These are phyloP conservation scores for Clinocottus analis DNA, from an alignment of 2,113 vertebrate species.

Conservation along the genomic window DNA sequence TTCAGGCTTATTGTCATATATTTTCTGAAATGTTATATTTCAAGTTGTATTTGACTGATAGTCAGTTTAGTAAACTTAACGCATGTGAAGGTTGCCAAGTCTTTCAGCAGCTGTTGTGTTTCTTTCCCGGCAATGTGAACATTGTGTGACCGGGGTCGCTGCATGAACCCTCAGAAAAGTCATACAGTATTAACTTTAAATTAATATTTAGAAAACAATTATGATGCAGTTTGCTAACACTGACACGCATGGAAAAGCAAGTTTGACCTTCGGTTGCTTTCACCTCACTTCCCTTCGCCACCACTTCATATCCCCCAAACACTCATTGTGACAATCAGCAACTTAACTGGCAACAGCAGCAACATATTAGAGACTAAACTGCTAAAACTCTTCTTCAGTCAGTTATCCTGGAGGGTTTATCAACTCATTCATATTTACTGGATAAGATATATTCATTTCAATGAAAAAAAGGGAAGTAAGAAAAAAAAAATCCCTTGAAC, in stretches of 20 bases:
- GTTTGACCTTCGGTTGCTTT: background rate
- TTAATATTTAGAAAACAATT: background rate
- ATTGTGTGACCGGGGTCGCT: too few relatives aligned
- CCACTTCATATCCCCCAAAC: background rate
- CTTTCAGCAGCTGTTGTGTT: background rate
- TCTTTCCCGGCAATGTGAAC: background rate
- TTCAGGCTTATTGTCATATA: conserved; percentile 11
- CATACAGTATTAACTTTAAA: background rate
- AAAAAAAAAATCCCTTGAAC: background rate
- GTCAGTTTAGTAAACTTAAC: background rate
- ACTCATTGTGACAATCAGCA: background rate
- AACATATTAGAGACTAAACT: background rate
- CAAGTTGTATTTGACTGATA: background rate
- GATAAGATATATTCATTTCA: background rate
- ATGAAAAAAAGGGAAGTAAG: background rate
- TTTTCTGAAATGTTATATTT: conserved; percentile 12
- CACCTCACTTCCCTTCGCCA: background rate
- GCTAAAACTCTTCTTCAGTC: background rate
- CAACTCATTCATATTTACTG: background rate
- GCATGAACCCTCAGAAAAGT: background rate
- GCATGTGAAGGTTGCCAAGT: background rate
- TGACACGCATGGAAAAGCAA: background rate
- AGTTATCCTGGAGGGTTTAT: background rate
- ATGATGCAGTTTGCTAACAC: background rate
- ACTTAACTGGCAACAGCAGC: background rate